Base-by-base conservation (phyloP, 2,888 invertebrate species). In the Sinodicranocentrus sp. region DNA sequence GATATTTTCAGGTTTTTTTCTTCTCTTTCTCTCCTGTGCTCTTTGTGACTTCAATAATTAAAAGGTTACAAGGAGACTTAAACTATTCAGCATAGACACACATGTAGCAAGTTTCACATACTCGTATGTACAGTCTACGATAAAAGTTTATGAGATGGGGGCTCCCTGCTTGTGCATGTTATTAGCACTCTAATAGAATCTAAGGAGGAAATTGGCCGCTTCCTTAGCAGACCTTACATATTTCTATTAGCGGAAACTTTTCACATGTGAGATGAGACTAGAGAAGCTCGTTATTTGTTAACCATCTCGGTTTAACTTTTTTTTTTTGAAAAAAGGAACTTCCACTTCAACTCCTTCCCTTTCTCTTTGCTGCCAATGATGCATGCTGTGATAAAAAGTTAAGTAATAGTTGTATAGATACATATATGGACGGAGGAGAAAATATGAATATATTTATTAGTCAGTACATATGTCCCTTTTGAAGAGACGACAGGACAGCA, bases 191-290 rank as follows among this genome's bases (percentile, higher is more conserved):
- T 23, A 72, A 25, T 39, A 72, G 39, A 59, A 39, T 72, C 59
- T 72, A 15, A 19, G 59, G 33, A 63, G 68, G 77, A 68, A 77
- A 77, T 77, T 77, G 77, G 77, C 19, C 28, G 13, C 59, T 67
- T 77, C 77, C 77, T 59, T 19, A 43, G 13, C 8, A 8, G 13
- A 43, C 8, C 13, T 10, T 43, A 43, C 52, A 52, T 52, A 15
- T 52, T 43, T 15, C 52, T 52, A 3, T 52, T 15, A 52, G 52
- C 52, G 15, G 52, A 10, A 33, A 63, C 17, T 33, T 39, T 33
- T 17, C n/a, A 63, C 28, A 63, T 28, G 33, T 63, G 39, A 63
- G 28, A n/a, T 25, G n/a, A 33, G 28, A 63, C 15, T n/a, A 25
- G 5, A 23, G 13, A 25, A 67, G 44, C 25, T 52, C 52, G 57